Evolutionary conservation across 2,888 invertebrate genomes (phyloP).

Genomic region (Magallana nippona): DNA sequence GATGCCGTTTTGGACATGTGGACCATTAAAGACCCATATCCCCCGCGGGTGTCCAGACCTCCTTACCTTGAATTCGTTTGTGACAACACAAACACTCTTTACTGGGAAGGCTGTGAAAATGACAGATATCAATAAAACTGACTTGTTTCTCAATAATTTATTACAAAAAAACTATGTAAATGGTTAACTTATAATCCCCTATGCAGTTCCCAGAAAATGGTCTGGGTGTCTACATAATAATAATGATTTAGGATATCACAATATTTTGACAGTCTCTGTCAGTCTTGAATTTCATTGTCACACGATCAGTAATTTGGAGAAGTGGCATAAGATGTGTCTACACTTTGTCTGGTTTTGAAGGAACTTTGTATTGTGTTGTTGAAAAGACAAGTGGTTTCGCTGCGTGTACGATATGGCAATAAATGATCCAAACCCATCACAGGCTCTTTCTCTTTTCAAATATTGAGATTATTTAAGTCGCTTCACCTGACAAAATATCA

Average conservation of each 20-base stretch:
- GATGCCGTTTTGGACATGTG: conserved; percentile 1
- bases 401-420: background rate
- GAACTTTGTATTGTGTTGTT: background rate
- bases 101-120: conserved; percentile 22
- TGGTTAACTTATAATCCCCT: background rate
- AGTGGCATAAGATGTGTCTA: background rate
- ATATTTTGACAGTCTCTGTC: conserved; percentile 13
- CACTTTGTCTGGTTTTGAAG: background rate
- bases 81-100: conserved; percentile 23
- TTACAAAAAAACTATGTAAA: too few relatives aligned
- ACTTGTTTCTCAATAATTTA: too few relatives aligned
- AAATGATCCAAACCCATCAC: background rate
- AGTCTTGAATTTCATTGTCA: background rate
- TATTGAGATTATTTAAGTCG: conserved; percentile 5
- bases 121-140: conserved; percentile 18
- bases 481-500: conserved; percentile 35
- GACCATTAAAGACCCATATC: background rate
- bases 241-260: conserved; percentile 8
- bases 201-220: background rate
- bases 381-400: background rate
- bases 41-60: background rate
- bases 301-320: background rate
- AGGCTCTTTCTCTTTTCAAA: background rate
- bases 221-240: background rate
- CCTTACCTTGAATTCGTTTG: conserved; percentile 18